A percentile compares a stretch with the other conserved stretches of the same genome.
phyloP scores from a whole-genome alignment of 64 coral and sea anemone genomes.

The Montipora efflorescens region DNA sequence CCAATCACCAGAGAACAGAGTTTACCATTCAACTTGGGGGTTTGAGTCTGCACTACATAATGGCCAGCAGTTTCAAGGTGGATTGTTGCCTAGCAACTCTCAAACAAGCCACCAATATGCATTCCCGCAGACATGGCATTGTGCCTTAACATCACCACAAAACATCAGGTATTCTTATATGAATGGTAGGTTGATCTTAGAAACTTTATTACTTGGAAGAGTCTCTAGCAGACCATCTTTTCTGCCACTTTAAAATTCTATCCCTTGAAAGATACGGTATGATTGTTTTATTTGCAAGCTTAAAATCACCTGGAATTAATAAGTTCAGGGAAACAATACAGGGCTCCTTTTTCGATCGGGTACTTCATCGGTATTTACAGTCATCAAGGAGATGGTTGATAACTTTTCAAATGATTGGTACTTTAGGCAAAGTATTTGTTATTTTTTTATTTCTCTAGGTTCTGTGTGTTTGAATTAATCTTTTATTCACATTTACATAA shows the following conservation, averaged over 20 bases:
- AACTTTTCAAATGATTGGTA: not conserved
- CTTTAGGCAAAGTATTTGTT: too few species aligned
- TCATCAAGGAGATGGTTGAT: not conserved
- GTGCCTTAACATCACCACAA: slow-evolving; percentile 13
- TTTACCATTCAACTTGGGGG: slow-evolving; percentile 12
- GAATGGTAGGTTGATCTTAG: too few species aligned
- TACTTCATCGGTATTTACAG: not conserved
- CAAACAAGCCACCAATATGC: slow-evolving; percentile 1
- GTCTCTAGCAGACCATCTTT: too few species aligned
- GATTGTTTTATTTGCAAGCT: too few species aligned
- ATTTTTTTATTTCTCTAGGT: not conserved
- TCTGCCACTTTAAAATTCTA: too few species aligned
- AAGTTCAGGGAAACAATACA: too few species aligned
- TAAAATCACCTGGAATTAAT: too few species aligned
- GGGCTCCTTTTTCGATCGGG: not conserved
- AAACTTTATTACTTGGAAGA: too few species aligned
- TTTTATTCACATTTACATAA: too few species aligned
- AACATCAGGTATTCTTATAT: not conserved
- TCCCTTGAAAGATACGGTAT: too few species aligned
- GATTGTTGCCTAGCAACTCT: slow-evolving; percentile 18
- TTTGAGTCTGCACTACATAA: slow-evolving; percentile 17
- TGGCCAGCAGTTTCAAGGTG: slow-evolving; percentile 16
- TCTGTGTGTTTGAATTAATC: too few species aligned
- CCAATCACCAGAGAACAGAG: too few species aligned
- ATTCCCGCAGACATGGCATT: slow-evolving; percentile 31